A percentile compares a stretch with the other conserved stretches of the same genome.
These are phyloP conservation scores for Anomalospiza imberbis DNA, from an alignment of 2,797 vertebrate genomes.

Conservation along the genomic window DNA sequence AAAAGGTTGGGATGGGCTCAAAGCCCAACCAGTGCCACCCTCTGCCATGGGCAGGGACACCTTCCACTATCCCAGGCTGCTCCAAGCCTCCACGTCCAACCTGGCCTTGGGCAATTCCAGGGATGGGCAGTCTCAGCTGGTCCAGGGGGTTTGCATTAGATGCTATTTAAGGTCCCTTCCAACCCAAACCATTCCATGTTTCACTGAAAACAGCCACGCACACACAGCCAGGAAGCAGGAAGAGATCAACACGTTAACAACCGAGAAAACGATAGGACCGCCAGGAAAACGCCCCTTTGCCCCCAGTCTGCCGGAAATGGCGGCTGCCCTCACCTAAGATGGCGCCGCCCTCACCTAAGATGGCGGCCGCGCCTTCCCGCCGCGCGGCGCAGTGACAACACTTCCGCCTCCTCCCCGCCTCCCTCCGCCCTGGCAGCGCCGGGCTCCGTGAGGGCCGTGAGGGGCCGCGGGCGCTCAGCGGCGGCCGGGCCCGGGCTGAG, in stretches of 20 bases:
- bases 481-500: not conserved
- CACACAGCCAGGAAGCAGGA: not conserved
- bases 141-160: not conserved
- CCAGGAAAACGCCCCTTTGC: not conserved
- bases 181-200: too few relatives aligned
- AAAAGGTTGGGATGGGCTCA: not conserved
- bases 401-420: not conserved
- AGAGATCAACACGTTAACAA: fast-evolving
- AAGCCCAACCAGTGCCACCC: not conserved
- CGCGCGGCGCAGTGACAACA: not conserved
- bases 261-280: fast-evolving
- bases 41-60: not conserved
- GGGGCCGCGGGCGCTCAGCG: not conserved
- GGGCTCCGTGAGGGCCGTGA: not conserved
- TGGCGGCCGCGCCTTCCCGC: not conserved
- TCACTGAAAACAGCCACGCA: not conserved
- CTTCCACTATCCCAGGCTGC: fast-evolving
- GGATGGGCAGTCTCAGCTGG: too few relatives aligned
- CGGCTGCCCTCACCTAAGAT: not conserved
- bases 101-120: not conserved
- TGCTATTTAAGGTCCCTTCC: not conserved
- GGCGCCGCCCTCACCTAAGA: not conserved
- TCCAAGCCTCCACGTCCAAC: not conserved
- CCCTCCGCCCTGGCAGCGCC: not conserved
- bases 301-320: fast-evolving